These are phyloP conservation scores for Tonatia bakeri DNA, from an alignment of 2,113 vertebrate species.

Conservation along the genomic window DNA sequence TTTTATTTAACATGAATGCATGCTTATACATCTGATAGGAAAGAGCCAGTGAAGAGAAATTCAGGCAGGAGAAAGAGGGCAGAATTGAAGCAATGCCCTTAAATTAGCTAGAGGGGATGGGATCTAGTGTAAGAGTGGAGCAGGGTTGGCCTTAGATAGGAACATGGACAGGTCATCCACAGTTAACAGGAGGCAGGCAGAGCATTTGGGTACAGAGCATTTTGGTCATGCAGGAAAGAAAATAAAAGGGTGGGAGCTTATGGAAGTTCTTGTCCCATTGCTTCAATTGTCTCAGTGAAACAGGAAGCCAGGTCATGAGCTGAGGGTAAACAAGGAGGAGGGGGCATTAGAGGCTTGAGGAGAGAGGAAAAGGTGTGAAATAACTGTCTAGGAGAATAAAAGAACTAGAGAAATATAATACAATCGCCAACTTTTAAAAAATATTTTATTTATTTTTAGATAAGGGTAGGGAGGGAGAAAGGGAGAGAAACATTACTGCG, in stretches of 20 bases:
- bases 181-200: neutral
- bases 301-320: neutral
- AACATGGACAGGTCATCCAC: neutral
- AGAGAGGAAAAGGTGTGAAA: neutral
- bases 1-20: neutral
- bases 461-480: too few species aligned
- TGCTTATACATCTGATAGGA: neutral
- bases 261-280: neutral
- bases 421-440: neutral
- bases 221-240: neutral
- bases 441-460: too few species aligned
- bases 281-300: constrained; percentile 38
- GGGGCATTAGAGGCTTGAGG: neutral
- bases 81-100: neutral
- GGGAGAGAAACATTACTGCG: too few species aligned
- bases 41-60: constrained; percentile 20
- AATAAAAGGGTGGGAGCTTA: neutral
- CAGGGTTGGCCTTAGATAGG: neutral
- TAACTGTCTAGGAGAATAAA: neutral
- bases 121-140: neutral
- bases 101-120: neutral
- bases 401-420: neutral
- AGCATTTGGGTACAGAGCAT: neutral
- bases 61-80: neutral
- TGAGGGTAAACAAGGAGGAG: neutral